phyloP scores from a whole-genome alignment of 2,797 vertebrate genomes.

The Molossus molossus region DNA sequence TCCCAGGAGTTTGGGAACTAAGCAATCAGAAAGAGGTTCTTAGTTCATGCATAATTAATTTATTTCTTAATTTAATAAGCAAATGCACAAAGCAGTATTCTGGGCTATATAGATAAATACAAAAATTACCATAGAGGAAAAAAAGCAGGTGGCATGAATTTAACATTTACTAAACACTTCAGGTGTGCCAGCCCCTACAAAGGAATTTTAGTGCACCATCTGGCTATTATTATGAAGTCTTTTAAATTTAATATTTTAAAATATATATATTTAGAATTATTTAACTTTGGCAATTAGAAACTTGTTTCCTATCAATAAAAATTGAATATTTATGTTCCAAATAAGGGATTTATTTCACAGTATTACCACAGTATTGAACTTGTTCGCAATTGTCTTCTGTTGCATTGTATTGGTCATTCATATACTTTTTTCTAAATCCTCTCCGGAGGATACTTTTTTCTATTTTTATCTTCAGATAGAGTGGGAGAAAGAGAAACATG shows the following conservation, averaged over 20 bases:
- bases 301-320: slow-evolving; percentile 39
- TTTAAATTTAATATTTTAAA: slow-evolving; percentile 19
- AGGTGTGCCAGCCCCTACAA: neutral
- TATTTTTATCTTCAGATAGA: too few species aligned
- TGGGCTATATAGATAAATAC: slow-evolving; percentile 20
- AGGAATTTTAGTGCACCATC: neutral
- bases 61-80: slow-evolving; percentile 61
- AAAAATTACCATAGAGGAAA: slow-evolving; percentile 42
- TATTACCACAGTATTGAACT: neutral
- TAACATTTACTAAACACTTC: neutral
- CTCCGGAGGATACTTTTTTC: too few species aligned
- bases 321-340: neutral
- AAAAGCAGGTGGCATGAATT: slow-evolving; percentile 25
- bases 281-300: slow-evolving; percentile 31
- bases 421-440: neutral
- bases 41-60: slow-evolving; percentile 43
- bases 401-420: neutral
- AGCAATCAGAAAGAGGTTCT: neutral
- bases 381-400: neutral
- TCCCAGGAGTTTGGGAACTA: neutral
- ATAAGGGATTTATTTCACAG: neutral
- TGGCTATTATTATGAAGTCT: neutral
- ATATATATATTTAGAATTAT: neutral
- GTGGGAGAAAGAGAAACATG: too few species aligned
- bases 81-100: slow-evolving; percentile 49